phyloP scores from a whole-genome alignment of 2,797 vertebrate species.

The Triplophysa bombifrons region DNA sequence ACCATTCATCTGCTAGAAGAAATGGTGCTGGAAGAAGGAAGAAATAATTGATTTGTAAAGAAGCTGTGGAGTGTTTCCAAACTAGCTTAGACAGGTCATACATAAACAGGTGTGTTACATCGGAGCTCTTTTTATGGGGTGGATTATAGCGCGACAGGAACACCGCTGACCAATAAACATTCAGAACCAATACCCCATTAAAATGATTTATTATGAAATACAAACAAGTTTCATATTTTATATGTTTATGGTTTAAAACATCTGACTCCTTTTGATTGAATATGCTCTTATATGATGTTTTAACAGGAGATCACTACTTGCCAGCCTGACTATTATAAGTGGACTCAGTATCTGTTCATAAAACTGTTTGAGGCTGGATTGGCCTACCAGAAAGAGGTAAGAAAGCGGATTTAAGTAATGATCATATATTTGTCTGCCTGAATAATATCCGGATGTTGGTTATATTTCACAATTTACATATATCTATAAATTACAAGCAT shows the following conservation, averaged over 20 bases:
- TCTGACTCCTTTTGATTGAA: not conserved
- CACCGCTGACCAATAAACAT: not conserved
- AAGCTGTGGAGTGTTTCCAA: too few relatives aligned
- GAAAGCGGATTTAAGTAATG: conserved; percentile 45
- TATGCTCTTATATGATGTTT: conserved; percentile 31
- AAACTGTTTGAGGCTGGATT: conserved; percentile 92
- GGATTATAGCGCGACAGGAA: too few relatives aligned
- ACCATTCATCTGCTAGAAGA: too few relatives aligned
- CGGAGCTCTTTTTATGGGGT: too few relatives aligned
- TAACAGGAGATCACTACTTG: conserved; percentile 93
- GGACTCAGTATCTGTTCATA: conserved; percentile 95
- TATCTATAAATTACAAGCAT: not conserved
- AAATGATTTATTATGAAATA: not conserved
- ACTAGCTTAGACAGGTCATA: too few relatives aligned
- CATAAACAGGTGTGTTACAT: too few relatives aligned
- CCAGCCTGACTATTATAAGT: conserved; percentile 93
- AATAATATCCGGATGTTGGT: not conserved
- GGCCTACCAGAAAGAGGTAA: conserved; percentile 96
- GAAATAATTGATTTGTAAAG: too few relatives aligned
- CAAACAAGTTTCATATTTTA: not conserved
- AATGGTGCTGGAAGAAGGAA: too few relatives aligned
- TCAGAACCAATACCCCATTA: not conserved
- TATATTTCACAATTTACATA: not conserved
- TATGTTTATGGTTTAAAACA: not conserved
- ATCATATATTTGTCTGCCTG: not conserved